Evolutionary conservation across 64 coral and sea anemone genomes (phyloP), one percentile per base, ranked within the genome.

Genomic region (Trachythela sp.): DNA sequence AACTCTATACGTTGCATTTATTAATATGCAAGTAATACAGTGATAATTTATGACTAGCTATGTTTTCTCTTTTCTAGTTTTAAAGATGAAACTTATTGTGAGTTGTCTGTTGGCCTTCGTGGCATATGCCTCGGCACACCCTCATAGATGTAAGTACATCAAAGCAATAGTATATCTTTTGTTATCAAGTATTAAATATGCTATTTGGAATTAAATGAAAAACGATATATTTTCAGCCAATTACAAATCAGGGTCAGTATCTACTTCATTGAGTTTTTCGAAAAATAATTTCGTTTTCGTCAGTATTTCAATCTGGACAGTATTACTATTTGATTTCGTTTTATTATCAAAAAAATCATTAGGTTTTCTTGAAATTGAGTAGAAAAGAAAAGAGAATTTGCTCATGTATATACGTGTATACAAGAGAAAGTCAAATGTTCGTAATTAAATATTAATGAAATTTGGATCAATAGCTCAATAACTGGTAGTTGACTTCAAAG

Each of bases 131-230:
- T 80, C 31, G 10, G 75, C 75, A 37, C 75, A 80, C 75, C 75
- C 75, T 80, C 75, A 80, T 39, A 80, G 30, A 80, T 80, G 75
- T 80, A 80, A 80, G 75, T 80, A 80, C 13, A 31, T 22, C 15
- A 11, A 31, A 2, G 24, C 17, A 4, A 14, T 72, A 2, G 15
- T n/a, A n/a, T n/a, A n/a, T n/a, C n/a, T n/a, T n/a, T n/a, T n/a
- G n/a, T n/a, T n/a, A n/a, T n/a, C n/a, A n/a, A n/a, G n/a, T n/a
- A n/a, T n/a, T n/a, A n/a, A n/a, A n/a, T n/a, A n/a, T n/a, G n/a
- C n/a, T n/a, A n/a, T n/a, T n/a, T n/a, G n/a, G 3, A n/a, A 68
- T 4, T 68, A 6, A 31, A 6, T 22, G 59, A 14, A 22, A 22
- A 68, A 68, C 5, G 15, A 31, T n/a, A 68, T 31, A 14, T 31